Evolutionary conservation across 1,140 invertebrate species (phyloP), one percentile per base, ranked within the genome.

Genomic region (Philopotamus ludificatus): DNA sequence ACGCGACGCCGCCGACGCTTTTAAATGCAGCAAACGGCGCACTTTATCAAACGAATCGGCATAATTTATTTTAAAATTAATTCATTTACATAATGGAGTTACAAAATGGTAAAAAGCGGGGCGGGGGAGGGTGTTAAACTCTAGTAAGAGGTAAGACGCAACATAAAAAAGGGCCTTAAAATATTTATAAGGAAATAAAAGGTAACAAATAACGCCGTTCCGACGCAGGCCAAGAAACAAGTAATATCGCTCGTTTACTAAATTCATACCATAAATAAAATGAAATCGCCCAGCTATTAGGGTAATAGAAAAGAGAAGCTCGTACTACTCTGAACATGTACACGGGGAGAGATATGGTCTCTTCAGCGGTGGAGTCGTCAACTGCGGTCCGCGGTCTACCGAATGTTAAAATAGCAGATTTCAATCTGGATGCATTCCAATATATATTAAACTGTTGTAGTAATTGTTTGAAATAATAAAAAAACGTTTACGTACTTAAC

Each of bases 201-300:
- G 64, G 65, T 70, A 70, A 70, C 68, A 70, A 70, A 70, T 70
- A 70, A 70, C 68, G 63, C 59, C 67, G 57, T 69, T 69, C 67
- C 63, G 67, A 63, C 67, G 67, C 67, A 64, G 68, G 68, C 68
- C 68, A 66, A 66, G 61, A 66, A 70, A 70, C 68, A 70, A 70
- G 68, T 70, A 70, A 70, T 70, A 70, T 70, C 65, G 68, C 64
- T 70, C 68, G 68, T 70, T 70, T 70, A 66, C 60, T 70, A 70
- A 70, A 70, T 70, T 70, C 68, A 70, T 70, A 70, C 61, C 68
- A 70, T 70, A 70, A 70, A 70, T 70, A 70, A 70, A 70, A 70
- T 66, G 68, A 70, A 70, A 70, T 70, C 68, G 68, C 68, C 68
- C 50, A 59, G 64, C 68, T 70, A 70, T 70, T 70, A 70, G 68